Evolutionary conservation across 2,888 invertebrate species (phyloP).

Genomic region (Lithodes maja): DNA sequence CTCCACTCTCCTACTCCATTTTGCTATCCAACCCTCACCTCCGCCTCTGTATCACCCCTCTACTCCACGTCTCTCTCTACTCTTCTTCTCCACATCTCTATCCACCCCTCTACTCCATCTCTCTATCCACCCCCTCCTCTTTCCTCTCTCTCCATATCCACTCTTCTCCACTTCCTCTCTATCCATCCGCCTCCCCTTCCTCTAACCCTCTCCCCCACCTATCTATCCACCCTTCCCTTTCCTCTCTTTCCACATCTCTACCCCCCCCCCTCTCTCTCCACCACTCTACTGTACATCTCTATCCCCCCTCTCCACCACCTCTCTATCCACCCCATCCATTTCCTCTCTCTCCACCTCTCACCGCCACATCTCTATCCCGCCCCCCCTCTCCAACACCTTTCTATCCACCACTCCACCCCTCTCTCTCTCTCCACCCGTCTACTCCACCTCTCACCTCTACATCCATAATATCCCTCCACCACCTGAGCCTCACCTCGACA

Average conservation of each 20-base stretch:
- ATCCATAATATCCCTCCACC: too few relatives aligned
- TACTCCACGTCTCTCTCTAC: background rate
- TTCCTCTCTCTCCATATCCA: background rate
- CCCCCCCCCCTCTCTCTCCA: background rate
- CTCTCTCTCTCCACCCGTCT: background rate
- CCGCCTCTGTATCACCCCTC: background rate
- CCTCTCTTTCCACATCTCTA: background rate
- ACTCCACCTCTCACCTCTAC: too few relatives aligned
- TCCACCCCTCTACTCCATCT: background rate
- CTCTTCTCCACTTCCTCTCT: background rate
- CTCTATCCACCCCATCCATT: background rate
- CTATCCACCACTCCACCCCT: background rate
- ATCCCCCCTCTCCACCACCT: background rate
- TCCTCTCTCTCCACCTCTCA: background rate
- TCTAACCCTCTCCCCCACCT: background rate
- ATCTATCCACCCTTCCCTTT: background rate
- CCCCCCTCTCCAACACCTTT: background rate
- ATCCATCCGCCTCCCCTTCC: background rate
- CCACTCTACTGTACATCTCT: too few relatives aligned
- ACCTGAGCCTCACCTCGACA: too few relatives aligned
- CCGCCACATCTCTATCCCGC: background rate
- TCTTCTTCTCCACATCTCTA: background rate
- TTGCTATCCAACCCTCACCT: background rate
- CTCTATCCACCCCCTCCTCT: background rate
- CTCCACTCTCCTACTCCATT: background rate